Conservation (phyloP, 2,113 vertebrate genomes). For the Prionailurus viverrinus region DNA sequence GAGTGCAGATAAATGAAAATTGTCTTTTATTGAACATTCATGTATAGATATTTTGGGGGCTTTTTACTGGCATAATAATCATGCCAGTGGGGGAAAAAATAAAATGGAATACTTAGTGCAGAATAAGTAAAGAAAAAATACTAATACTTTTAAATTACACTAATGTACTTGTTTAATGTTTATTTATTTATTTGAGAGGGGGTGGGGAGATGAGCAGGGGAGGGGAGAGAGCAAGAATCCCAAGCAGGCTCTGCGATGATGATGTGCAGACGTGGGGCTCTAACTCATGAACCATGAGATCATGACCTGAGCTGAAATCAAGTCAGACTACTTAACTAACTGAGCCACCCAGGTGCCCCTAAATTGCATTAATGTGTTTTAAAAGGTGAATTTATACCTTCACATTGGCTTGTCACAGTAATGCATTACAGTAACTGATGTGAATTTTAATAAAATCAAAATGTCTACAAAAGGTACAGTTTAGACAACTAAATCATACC, state of each 20-base stretch:
- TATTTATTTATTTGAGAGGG: too few relatives aligned
- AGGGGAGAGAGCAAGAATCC: too few relatives aligned
- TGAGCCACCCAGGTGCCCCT: too few relatives aligned
- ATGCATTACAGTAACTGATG: background rate
- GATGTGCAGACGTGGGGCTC: too few relatives aligned
- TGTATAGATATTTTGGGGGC: background rate
- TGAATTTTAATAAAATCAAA: slow-evolving; percentile 58
- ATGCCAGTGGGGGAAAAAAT: background rate
- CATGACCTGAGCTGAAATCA: too few relatives aligned
- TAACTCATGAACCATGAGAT: too few relatives aligned
- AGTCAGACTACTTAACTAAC: too few relatives aligned
- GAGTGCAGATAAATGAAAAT: background rate
- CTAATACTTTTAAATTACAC: slow-evolving; percentile 14
- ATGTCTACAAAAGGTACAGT: background rate
- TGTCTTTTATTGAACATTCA: background rate
- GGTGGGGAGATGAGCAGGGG: too few relatives aligned
- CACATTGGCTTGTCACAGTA: background rate
- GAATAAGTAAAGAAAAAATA: slow-evolving; percentile 20
- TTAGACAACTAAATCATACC: background rate
- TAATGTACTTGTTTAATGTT: background rate
- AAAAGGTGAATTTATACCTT: background rate
- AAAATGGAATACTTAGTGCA: slow-evolving; percentile 21
- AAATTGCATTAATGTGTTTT: background rate
- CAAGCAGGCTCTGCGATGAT: too few relatives aligned
- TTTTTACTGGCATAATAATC: background rate